Evolutionary conservation across 2,113 vertebrate genomes (phyloP).

Genomic region (Bostrychus sinensis): DNA sequence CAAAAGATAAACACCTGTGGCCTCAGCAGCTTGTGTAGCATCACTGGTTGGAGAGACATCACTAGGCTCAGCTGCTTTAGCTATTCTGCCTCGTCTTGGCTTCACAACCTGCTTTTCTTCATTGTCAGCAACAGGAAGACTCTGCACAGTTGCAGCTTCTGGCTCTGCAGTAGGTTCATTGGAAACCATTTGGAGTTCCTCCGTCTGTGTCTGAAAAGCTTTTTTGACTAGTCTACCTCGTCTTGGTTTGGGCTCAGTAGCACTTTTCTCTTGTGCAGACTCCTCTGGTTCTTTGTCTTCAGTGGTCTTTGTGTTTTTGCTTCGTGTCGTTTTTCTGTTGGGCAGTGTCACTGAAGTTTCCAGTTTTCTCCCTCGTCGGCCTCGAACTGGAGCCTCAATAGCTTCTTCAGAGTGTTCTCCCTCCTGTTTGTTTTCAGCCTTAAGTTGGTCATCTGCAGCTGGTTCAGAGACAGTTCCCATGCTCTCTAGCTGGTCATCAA

Average conservation of each 20-base stretch:
- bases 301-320: conserved; percentile 34
- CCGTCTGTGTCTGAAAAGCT: conserved; percentile 10
- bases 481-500: background rate
- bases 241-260: conserved; percentile 16
- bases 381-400: conserved; percentile 45
- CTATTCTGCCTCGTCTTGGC: conserved; percentile 48
- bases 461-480: background rate
- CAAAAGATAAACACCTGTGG: conserved; percentile 20
- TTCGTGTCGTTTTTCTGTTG: conserved; percentile 47
- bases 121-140: background rate
- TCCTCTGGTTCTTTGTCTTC: conserved; percentile 1
- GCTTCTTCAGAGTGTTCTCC: conserved; percentile 14
- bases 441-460: conserved; percentile 4
- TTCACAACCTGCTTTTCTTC: conserved; percentile 20
- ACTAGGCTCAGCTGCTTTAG: conserved; percentile 29
- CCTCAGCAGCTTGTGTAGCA: background rate
- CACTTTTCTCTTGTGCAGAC: conserved; percentile 6
- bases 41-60: background rate
- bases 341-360: conserved; percentile 39
- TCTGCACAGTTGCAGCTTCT: background rate
- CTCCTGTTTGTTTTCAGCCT: conserved; percentile 24
- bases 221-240: conserved; percentile 38
- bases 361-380: conserved; percentile 57
- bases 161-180: background rate
- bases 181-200: background rate